Percentiles rank a stretch among this genome's conserved stretches.
phyloP scores from a whole-genome alignment of 2,113 vertebrate genomes.

The Pyrgilauda ruficollis region DNA sequence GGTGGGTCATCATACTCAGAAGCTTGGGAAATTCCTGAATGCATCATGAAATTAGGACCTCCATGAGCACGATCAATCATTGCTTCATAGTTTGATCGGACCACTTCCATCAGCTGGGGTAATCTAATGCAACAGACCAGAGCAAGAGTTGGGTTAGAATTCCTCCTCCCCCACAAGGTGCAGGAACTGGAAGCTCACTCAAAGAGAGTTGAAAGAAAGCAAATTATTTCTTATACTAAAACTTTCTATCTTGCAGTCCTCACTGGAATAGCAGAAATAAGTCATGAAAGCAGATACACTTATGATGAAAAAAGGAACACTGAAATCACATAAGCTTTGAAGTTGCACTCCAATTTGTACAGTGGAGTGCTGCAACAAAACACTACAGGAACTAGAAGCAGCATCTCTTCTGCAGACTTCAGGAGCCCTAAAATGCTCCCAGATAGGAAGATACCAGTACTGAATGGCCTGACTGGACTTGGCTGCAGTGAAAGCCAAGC shows the following conservation, averaged over 20 bases:
- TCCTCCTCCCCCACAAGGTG: conserved; percentile 31
- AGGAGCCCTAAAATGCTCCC: background rate
- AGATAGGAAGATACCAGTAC: background rate
- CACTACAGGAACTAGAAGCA: background rate
- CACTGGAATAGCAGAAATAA: background rate
- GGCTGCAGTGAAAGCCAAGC: background rate
- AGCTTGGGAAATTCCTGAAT: conserved; percentile 97
- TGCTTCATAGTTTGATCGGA: conserved; percentile 97
- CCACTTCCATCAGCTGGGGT: conserved; percentile 97
- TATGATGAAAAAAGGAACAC: background rate
- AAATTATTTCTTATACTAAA: background rate
- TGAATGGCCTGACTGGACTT: background rate
- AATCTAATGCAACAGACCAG: conserved; percentile 77
- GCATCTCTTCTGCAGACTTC: background rate
- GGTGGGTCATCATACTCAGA: conserved; percentile 98
- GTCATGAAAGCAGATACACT: background rate
- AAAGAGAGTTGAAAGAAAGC: background rate
- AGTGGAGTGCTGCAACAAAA: background rate
- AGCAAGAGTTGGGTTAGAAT: conserved; percentile 25
- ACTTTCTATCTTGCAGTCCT: background rate
- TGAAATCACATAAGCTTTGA: background rate
- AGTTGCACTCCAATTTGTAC: background rate
- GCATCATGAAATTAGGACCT: conserved; percentile 99
- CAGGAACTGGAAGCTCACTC: background rate
- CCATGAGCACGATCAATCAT: conserved; percentile 98